Evolutionary conservation across 1,140 invertebrate genomes (phyloP), one percentile per base, ranked within the genome.

Genomic region (Zaprionus gabonicus): DNA sequence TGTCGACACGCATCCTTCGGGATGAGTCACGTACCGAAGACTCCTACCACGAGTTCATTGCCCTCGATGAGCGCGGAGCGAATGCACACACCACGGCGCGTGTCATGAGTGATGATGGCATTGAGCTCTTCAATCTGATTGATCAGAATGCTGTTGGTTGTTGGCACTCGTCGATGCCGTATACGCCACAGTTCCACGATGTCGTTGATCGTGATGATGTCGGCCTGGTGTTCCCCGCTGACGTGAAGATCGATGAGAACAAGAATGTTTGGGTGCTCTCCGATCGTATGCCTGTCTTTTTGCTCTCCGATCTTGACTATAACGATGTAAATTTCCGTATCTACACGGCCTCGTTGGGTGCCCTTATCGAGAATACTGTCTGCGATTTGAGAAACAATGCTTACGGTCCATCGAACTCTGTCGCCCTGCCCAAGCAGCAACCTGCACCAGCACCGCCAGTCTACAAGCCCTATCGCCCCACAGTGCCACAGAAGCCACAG

Each of bases 61-160:
- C 94, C 6, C 92, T 97, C 4, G 95, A 96, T 49, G 94, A 95
- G 68, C 94, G 96, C 27, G 95, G 95, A 27, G 93, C 94, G 9
- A 93, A 96, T 55, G 93, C 94, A 1, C 96, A 97, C 75, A 95
- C 95, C 1, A 97, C 96, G 0, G 82, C 96, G 1, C 94, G 95
- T 69, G 94, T 96, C 3, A 96, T 97, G 94, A 95, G 95, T 76
- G 95, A 96, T 9, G 93, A 95, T 36, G 96, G 96, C 13, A 92
- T 97, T 2, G 95, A 96, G 93, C 94, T 97, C 44, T 97, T 95
- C 88, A 96, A 95, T 92, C 93, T 97, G 51, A 95, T 97, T 57
- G 96, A 97, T 91, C 95, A 96, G 79, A 97, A 97, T 76, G 95
- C 95, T 2, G 94, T 97, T 1, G 96, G 96, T 12, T 97, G 96